Base-by-base conservation (phyloP, 1,140 invertebrate genomes). In the Pseudobourletiella spinata region DNA sequence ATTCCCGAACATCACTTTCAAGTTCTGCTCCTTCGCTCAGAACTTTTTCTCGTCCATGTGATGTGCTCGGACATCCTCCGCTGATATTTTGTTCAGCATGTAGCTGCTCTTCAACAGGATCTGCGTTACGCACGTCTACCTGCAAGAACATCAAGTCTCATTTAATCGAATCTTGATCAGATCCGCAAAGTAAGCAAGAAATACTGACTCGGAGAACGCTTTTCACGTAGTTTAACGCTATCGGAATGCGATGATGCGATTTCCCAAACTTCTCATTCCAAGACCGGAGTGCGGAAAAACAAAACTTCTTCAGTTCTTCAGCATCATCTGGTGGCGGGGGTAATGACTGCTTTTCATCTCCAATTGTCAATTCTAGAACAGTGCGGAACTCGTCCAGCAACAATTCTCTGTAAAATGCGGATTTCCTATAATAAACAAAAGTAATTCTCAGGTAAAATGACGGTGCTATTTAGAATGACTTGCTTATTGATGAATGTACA, bases 221-320 rank as follows among this genome's bases (percentile, higher is more conserved):
- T 64, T 76, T 76, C 0, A 82, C 70, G 66, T 76, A 82, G 22
- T 78, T 76, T 63, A 77, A 78, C 16, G 74, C 79, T 32, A 81
- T 66, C 20, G 70, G 66, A 3, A 83, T 72, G 70, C 76, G 74
- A 64, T 75, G 79, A 71, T 82, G 82, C 16, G 72, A 73, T 3
- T 69, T 57, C 18, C 77, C 77, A 76, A 74, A 83, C 35, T 76
- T 74, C 1, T 74, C 66, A 59, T 77, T 65, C 82, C 82, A 84
- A 29, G 74, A 68, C 59, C 81, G 74, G 16, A 83, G 71, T 8
- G 73, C 72, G 66, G 74, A 71, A 15, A 80, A 67, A 8, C 77
- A 71, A 57, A 72, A 71, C 24, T 72, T 62, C 69, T 79, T 80
- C 48, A 84, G 69, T 29, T 71, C 71, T 50, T 74, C 71, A 2